Evolutionary conservation across 2,888 invertebrate genomes (phyloP).

Genomic region (Thysanoteuthis rhombus): DNA sequence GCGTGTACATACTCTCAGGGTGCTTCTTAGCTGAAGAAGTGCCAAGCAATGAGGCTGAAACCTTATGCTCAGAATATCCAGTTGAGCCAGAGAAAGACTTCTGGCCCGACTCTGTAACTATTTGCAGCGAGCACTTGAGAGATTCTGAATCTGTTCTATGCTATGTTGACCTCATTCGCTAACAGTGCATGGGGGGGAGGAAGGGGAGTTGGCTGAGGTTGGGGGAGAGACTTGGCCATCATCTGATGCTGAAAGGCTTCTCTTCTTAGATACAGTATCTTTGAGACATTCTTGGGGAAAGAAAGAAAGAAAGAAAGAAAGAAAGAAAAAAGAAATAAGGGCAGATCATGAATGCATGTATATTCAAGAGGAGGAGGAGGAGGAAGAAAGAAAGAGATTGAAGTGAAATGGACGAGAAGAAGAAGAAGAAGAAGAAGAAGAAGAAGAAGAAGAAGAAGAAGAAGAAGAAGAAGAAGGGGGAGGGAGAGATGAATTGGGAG

Average conservation of each 20-base stretch:
- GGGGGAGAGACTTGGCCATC: neutral
- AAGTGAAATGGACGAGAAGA: neutral
- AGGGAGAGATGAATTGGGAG: too few species aligned
- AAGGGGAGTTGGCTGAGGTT: neutral
- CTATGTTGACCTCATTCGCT: neutral
- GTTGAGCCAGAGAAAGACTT: neutral
- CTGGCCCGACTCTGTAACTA: neutral
- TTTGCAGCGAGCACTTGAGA: neutral
- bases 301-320: neutral
- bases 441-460: too few species aligned
- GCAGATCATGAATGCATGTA: too few species aligned
- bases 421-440: too few species aligned
- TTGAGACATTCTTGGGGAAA: neutral
- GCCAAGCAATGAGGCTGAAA: too few species aligned
- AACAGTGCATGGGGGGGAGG: neutral
- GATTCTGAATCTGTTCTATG: neutral
- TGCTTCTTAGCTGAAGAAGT: too few species aligned
- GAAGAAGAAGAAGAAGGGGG: too few species aligned
- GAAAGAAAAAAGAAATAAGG: too few species aligned
- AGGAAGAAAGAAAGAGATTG: neutral
- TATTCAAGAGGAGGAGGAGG: neutral
- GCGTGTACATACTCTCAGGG: too few species aligned
- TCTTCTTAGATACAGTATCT: slow-evolving; percentile 12
- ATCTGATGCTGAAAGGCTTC: neutral
- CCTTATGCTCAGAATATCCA: too few species aligned